A percentile compares a stretch with the other conserved stretches of the same genome.
phyloP scores from a whole-genome alignment of 1,140 invertebrate genomes.

The Ooceraea biroi region DNA sequence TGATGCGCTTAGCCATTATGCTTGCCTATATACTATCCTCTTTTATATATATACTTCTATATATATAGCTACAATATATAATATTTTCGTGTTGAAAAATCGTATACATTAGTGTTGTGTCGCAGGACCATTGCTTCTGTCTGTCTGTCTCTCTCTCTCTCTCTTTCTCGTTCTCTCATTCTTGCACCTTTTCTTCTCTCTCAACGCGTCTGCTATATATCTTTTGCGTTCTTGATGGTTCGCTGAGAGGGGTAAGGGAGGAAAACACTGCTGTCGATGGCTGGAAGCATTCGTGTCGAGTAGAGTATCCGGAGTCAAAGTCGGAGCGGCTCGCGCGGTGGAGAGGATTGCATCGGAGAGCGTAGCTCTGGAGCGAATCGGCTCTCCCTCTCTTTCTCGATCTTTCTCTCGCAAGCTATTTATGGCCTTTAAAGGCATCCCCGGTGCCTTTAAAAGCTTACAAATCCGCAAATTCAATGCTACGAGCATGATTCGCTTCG shows the following conservation, averaged over 20 bases:
- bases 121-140: slow-evolving; percentile 84
- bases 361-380: neutral
- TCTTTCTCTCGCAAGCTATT: neutral
- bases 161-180: slow-evolving; percentile 64
- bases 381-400: too few species aligned
- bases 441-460: slow-evolving; percentile 10
- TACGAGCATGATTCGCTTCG: neutral
- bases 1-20: slow-evolving; percentile 83
- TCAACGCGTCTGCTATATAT: slow-evolving; percentile 43
- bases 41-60: slow-evolving; percentile 82
- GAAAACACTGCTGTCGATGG: slow-evolving; percentile 53
- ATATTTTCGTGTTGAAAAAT: slow-evolving; percentile 86
- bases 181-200: slow-evolving; percentile 44
- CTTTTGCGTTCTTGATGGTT: slow-evolving; percentile 53
- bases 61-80: slow-evolving; percentile 86
- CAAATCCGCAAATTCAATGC: slow-evolving; percentile 10
- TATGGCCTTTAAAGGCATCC: neutral
- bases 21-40: slow-evolving; percentile 84
- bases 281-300: slow-evolving; percentile 66
- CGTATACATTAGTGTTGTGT: slow-evolving; percentile 87
- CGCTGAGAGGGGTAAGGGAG: slow-evolving; percentile 58
- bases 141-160: slow-evolving; percentile 71
- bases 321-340: too few species aligned
- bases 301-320: neutral
- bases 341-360: slow-evolving; percentile 14